These are phyloP conservation scores for Aepyceros melampus DNA, from an alignment of 2,113 vertebrate species.

Conservation along the genomic window DNA sequence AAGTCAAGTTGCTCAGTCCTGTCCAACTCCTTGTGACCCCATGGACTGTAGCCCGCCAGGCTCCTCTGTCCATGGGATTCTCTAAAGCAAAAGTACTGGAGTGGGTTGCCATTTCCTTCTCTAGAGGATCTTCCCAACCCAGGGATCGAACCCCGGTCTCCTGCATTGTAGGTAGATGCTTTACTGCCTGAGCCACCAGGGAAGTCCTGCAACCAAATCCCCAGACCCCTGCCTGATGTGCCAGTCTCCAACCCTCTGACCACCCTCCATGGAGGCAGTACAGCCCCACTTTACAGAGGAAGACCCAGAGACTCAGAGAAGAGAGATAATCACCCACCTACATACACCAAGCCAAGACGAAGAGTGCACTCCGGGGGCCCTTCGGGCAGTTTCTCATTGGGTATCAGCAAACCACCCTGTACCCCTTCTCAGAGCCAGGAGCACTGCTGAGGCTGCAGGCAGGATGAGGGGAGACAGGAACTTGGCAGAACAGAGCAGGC, in stretches of 20 bases:
- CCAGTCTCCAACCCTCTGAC: background rate
- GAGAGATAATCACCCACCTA: background rate
- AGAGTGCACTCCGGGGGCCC: background rate
- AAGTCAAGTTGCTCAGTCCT: background rate
- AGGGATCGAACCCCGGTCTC: background rate
- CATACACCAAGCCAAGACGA: background rate
- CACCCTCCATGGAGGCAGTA: background rate
- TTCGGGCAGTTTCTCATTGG: background rate
- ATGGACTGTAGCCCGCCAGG: background rate
- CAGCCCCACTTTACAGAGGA: background rate
- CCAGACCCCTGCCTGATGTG: background rate
- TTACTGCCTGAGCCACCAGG: background rate
- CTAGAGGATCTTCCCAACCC: background rate
- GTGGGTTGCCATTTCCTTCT: background rate
- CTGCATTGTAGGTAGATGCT: background rate
- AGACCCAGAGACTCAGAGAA: background rate
- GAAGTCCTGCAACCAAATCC: accelerated
- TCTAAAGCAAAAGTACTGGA: background rate
- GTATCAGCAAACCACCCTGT: background rate
- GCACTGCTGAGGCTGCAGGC: no score
- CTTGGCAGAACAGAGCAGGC: background rate
- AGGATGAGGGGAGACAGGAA: background rate
- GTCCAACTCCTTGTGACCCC: background rate
- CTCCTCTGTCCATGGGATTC: background rate
- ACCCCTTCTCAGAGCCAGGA: background rate